Conservation (phyloP, 2,888 invertebrate genomes). For the Apamea crenata region DNA sequence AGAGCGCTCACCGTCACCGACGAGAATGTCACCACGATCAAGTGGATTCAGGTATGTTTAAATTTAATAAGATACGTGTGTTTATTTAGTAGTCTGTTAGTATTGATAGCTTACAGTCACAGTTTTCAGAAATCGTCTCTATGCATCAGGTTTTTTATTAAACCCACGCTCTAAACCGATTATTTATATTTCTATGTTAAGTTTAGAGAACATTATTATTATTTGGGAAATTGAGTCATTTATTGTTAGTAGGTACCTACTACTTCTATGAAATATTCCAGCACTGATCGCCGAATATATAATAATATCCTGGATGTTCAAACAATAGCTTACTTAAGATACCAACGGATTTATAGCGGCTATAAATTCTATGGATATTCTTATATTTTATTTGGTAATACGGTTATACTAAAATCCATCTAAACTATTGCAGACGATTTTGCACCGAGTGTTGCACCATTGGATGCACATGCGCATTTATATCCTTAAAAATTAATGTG, state of each 20-base stretch:
- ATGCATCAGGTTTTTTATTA: too few relatives aligned
- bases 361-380: background rate
- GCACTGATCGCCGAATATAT: background rate
- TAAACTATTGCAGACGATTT: background rate
- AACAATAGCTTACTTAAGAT: background rate
- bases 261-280: background rate
- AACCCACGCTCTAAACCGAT: background rate
- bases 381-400: too few relatives aligned
- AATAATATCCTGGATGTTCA: background rate
- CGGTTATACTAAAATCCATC: too few relatives aligned
- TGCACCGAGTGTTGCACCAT: too few relatives aligned
- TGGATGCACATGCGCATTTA: background rate
- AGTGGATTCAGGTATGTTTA: background rate
- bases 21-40: background rate
- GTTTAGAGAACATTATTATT: too few relatives aligned
- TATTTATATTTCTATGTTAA: too few relatives aligned
- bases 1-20: too few relatives aligned
- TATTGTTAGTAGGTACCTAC: background rate
- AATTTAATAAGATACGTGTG: background rate
- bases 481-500: background rate
- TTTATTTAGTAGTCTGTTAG: background rate
- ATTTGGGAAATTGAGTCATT: background rate
- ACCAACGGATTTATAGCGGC: background rate
- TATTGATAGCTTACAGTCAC: background rate
- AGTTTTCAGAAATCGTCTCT: too few relatives aligned